These are phyloP conservation scores for Stenichneumon culpator DNA, from an alignment of 2,888 invertebrate species.

Conservation along the genomic window DNA sequence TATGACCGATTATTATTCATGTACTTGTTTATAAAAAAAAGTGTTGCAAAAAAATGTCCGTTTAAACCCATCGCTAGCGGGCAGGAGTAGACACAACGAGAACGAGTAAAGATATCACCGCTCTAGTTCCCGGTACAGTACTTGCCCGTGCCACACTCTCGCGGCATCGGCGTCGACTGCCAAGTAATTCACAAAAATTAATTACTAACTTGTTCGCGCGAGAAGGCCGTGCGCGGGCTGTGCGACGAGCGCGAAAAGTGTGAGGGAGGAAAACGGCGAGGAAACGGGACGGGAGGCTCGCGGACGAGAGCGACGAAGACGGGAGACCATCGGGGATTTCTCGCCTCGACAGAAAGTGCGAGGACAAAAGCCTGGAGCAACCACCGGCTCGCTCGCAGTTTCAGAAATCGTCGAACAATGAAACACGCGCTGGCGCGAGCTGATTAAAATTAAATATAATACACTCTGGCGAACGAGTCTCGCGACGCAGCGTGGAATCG, in stretches of 20 bases:
- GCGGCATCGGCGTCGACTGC: conserved; percentile 80
- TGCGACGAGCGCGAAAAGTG: conserved; percentile 26
- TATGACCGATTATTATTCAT: background rate
- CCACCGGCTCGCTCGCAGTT: conserved; percentile 71
- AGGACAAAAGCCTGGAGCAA: conserved; percentile 74
- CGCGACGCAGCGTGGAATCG: conserved; percentile 40
- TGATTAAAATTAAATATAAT: conserved; percentile 67
- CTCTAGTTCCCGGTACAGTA: conserved; percentile 74
- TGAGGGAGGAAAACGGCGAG: conserved; percentile 1
- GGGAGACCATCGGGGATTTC: conserved; percentile 73
- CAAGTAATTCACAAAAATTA: conserved; percentile 84
- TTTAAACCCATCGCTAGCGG: conserved; percentile 74
- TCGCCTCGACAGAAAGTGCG: conserved; percentile 72
- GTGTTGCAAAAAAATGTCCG: conserved; percentile 32
- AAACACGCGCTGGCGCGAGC: conserved; percentile 63
- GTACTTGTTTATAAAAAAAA: background rate
- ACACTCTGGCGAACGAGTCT: conserved; percentile 49
- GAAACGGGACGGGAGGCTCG: conserved; percentile 14
- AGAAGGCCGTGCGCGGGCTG: conserved; percentile 63
- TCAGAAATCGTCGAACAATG: conserved; percentile 79
- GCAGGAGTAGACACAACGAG: conserved; percentile 70
- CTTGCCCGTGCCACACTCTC: conserved; percentile 66
- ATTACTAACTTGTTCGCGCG: conserved; percentile 81
- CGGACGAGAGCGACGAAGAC: conserved; percentile 37
- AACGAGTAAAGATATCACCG: conserved; percentile 78